These are phyloP conservation scores for Amazona ochrocephala DNA, from an alignment of 2,797 vertebrate species.

Conservation along the genomic window DNA sequence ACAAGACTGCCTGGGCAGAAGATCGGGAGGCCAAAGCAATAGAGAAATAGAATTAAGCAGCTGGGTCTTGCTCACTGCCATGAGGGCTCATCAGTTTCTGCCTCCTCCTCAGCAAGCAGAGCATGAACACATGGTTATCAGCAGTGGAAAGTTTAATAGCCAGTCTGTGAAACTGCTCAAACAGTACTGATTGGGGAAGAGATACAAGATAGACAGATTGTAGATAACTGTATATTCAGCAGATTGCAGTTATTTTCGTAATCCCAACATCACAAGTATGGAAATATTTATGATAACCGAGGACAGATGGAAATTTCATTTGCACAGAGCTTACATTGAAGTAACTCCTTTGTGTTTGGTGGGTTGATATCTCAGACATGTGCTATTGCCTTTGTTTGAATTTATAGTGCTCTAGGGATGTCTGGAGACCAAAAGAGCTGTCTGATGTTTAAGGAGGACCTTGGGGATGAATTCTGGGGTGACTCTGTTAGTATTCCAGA, in stretches of 20 bases:
- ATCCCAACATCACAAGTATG: neutral
- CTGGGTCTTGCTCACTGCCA: neutral
- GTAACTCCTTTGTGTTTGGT: neutral
- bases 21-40: neutral
- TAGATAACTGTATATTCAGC: slow-evolving; percentile 32
- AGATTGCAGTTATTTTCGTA: slow-evolving; percentile 28
- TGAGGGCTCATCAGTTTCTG: neutral
- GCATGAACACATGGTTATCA: accelerated
- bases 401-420: neutral
- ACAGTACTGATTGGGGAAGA: slow-evolving; percentile 3
- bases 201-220: slow-evolving; percentile 31
- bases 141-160: slow-evolving; percentile 29
- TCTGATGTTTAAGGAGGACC: neutral
- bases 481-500: neutral
- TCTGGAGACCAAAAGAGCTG: neutral
- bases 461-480: neutral
- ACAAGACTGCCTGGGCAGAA: neutral
- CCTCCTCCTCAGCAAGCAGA: neutral
- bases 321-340: neutral
- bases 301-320: slow-evolving; percentile 51
- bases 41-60: neutral
- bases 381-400: neutral
- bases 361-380: neutral
- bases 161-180: slow-evolving; percentile 4
- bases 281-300: slow-evolving; percentile 49